Base-by-base conservation (phyloP, 2,888 invertebrate species). In the Hyppa rectilinea region DNA sequence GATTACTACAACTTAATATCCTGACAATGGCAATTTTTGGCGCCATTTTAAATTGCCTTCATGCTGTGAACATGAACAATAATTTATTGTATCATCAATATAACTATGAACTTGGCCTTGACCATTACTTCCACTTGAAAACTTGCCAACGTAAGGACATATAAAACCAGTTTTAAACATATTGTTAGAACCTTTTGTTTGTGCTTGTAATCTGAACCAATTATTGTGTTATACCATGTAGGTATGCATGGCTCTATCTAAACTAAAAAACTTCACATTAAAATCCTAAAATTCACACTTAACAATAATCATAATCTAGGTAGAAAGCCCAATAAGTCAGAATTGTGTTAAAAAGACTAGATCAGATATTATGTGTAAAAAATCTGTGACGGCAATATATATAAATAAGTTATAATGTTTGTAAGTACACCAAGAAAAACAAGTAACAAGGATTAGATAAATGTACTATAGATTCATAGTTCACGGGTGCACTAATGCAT, bases 1-100 rank as follows among this genome's bases (percentile, higher is more conserved):
- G 7, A 10, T 2, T n/a, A 7, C 5, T 31, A 9, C 7, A 34
- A n/a, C n/a, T n/a, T 10, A 34, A 26, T 71, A n/a, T 4, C 0
- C n/a, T 23, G 12, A n/a, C 2, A 4, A 7, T 61, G 17, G 26
- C 20, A 12, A 40, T 23, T 68, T 74, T 75, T 80, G 77, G 63
- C 80, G 77, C 75, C 77, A 80, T 78, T 75, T 78, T 75, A 62
- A n/a, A n/a, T 59, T 45, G 26, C 29, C 7, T 40, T 36, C 5
- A 43, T 40, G 38, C 3, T 31, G 29, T n/a, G 23, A 10, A 10
- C 26, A n/a, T 26, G 1, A 12, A 26, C n/a, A n/a, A n/a, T n/a
- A 69, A 63, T 23, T 7, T n/a, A 29, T 59, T 10, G 3, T 40
- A 1, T 49, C 14, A 10, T 14, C 6, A 36, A 52, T 36, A 49